A percentile compares a stretch with the other conserved stretches of the same genome.
Conservation (phyloP, 2,113 vertebrate genomes). For the Vireo altiloquus region DNA sequence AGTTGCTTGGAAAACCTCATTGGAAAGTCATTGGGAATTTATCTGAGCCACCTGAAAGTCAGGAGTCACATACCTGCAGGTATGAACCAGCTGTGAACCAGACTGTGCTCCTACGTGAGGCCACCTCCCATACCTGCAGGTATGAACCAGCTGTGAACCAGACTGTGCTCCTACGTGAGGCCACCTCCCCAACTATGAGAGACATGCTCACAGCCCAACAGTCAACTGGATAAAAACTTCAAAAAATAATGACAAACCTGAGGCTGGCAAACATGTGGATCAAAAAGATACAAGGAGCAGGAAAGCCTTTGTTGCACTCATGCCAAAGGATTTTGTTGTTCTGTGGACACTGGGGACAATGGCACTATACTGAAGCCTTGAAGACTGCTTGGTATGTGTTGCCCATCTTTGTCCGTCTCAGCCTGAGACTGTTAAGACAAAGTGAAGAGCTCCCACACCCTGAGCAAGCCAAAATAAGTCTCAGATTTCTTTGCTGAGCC, state of each 20-base stretch:
- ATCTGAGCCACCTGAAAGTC: neutral
- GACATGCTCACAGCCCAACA: neutral
- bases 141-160: no score
- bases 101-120: accelerated
- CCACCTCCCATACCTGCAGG: neutral
- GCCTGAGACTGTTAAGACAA: neutral
- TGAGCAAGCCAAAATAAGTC: neutral
- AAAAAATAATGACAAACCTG: neutral
- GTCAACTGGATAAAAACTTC: neutral
- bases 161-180: accelerated
- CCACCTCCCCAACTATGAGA: accelerated
- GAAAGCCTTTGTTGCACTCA: neutral
- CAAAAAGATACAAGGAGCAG: neutral
- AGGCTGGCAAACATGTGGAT: neutral
- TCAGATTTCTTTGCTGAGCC: neutral
- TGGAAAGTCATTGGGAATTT: neutral
- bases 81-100: no score
- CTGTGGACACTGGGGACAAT: neutral
- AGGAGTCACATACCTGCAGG: neutral
- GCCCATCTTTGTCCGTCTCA: neutral
- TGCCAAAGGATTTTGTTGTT: neutral
- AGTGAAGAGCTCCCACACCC: neutral
- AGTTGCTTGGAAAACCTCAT: neutral
- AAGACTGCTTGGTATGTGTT: neutral
- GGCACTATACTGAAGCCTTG: accelerated